Evolutionary conservation across 1,140 invertebrate genomes (phyloP).

Genomic region (Tetramorium parvispinum): DNA sequence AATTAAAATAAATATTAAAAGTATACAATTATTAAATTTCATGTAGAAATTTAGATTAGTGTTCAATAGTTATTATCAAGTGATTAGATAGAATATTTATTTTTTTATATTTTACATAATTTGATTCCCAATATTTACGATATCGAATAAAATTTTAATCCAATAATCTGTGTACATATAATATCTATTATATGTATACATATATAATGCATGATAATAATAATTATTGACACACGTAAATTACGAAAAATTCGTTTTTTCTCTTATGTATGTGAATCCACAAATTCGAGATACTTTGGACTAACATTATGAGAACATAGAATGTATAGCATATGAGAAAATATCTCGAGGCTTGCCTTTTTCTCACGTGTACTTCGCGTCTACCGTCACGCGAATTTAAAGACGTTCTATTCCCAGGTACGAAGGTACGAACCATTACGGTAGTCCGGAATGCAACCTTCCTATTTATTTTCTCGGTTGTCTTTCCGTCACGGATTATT

Average conservation of each 20-base stretch:
- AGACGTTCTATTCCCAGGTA: slow-evolving; percentile 71
- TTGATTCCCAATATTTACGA: not conserved
- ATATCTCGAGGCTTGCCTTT: slow-evolving; percentile 63
- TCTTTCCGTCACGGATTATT: slow-evolving; percentile 11
- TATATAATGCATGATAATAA: not conserved
- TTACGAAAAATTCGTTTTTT: slow-evolving; percentile 8
- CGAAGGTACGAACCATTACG: slow-evolving; percentile 36
- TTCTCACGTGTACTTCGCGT: slow-evolving; percentile 69
- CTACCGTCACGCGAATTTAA: slow-evolving; percentile 70
- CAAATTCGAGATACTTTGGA: not conserved
- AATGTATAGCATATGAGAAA: slow-evolving; percentile 57
- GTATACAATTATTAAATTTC: not conserved
- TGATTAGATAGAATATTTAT: not conserved
- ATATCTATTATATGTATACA: not conserved
- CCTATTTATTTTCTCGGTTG: slow-evolving; percentile 56
- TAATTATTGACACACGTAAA: not conserved
- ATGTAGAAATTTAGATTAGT: not conserved
- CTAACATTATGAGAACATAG: slow-evolving; percentile 40
- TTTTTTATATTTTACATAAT: not conserved
- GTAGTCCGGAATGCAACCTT: slow-evolving; percentile 42
- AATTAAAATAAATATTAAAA: not conserved
- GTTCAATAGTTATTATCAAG: not conserved
- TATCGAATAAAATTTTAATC: not conserved
- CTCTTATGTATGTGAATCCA: not conserved
- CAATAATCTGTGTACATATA: not conserved